Evolutionary conservation across 2,888 invertebrate genomes (phyloP).

Genomic region (Spilarctia lutea): DNA sequence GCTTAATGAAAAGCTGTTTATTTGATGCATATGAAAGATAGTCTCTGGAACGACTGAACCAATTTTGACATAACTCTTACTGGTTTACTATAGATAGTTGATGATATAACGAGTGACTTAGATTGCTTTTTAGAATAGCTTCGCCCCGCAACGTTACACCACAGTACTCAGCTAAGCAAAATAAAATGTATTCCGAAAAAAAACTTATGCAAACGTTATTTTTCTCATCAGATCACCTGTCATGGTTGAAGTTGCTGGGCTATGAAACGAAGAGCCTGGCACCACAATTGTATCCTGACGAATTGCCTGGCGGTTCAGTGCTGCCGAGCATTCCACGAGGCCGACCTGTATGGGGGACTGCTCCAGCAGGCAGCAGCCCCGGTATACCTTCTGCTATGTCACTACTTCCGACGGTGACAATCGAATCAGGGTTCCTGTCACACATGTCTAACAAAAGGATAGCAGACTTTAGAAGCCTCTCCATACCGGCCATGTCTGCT

Average conservation of each 20-base stretch:
- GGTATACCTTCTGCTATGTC: conserved; percentile 88
- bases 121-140: too few species aligned
- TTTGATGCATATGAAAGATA: too few species aligned
- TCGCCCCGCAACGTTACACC: too few species aligned
- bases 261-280: conserved; percentile 94
- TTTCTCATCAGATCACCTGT: conserved; percentile 90
- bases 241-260: conserved; percentile 94
- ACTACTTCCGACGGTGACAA: conserved; percentile 89
- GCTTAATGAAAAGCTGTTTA: too few species aligned
- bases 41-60: too few species aligned
- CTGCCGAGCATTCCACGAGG: conserved; percentile 88
- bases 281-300: conserved; percentile 93
- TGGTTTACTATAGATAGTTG: too few species aligned
- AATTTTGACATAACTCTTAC: too few species aligned
- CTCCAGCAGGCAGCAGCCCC: conserved; percentile 82
- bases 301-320: conserved; percentile 89
- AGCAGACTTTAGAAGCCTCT: conserved; percentile 91
- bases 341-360: conserved; percentile 85
- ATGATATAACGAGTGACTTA: too few species aligned
- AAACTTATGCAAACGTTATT: neutral
- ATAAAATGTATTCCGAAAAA: neutral
- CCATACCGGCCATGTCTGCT: conserved; percentile 93
- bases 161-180: neutral
- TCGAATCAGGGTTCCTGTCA: conserved; percentile 94
- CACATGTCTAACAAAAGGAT: conserved; percentile 93